Evolutionary conservation across 2,888 invertebrate genomes (phyloP), one percentile per base, ranked within the genome.

Genomic region (Dorcus parallelipipedus): DNA sequence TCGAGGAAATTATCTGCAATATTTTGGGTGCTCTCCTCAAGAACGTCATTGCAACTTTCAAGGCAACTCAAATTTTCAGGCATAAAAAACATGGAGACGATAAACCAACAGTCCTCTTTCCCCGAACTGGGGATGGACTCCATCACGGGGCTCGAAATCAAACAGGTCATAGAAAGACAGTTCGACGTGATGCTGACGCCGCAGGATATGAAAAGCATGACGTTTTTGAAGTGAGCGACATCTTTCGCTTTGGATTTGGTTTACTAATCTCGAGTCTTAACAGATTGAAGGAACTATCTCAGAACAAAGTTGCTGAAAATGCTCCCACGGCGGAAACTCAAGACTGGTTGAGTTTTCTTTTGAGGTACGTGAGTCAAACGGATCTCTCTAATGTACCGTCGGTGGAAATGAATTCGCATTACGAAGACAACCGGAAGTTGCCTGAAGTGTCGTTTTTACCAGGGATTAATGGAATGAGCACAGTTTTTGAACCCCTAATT

Each of bases 101-200:
- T 58, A 10, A 58, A 49, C 45, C 38, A 47, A 23, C 53, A 54
- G 10, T 42, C 20, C 5, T 48, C 54, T 8, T 49, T 58, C 9
- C 58, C 58, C 8, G 58, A 58, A 58, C 33, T 58, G 10, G 58
- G 58, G 14, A 49, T 58, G 58, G 58, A 58, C 48, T 53, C 53
- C 3, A 58, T 53, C n/a, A 49, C 54, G 3, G 47, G 41, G 5
- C 42, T 58, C 20, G 58, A 58, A 49, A 54, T 58, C 6, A 58
- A 58, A n/a, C 58, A 58, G 38, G 49, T 54, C 8, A 41, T 58
- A n/a, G 58, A 58, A 49, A 49, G 53, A 49, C 39, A 53, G 38
- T 53, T 48, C 38, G 58, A 53, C 23, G 41, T 58, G 8, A 43
- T 39, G 4, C 41, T 58, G 38, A 49, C 53, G 33, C 40, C 58